Evolutionary conservation across 2,113 vertebrate genomes (phyloP).

Genomic region (Tragelaphus scriptus): DNA sequence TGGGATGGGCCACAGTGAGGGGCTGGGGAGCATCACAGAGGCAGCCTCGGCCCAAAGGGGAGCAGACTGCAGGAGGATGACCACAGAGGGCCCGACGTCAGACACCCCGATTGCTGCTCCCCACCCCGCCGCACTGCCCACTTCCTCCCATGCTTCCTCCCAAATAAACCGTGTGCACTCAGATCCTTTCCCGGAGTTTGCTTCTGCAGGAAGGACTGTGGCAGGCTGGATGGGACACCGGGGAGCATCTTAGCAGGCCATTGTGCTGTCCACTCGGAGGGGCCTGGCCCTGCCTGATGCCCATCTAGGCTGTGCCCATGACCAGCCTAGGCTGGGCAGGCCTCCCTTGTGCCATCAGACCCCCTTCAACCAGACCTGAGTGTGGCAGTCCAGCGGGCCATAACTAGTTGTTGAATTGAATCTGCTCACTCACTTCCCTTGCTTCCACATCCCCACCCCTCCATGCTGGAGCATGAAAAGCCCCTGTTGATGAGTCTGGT

Average conservation of each 20-base stretch:
- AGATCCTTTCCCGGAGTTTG: neutral
- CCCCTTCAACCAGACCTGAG: too few species aligned
- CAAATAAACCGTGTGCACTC: accelerated
- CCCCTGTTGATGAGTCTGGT: accelerated
- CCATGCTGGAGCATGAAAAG: neutral
- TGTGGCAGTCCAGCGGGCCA: neutral
- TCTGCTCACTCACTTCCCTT: neutral
- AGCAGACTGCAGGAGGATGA: neutral
- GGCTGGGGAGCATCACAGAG: accelerated
- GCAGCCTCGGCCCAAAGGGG: neutral
- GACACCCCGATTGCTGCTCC: accelerated
- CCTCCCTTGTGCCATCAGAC: neutral
- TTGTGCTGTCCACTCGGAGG: neutral
- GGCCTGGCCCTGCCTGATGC: neutral
- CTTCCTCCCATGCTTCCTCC: neutral
- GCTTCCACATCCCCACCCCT: neutral
- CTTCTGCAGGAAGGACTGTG: neutral
- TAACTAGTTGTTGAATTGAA: neutral
- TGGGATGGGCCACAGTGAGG: too few species aligned
- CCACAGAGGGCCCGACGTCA: neutral
- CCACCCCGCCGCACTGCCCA: accelerated
- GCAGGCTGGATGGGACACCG: too few species aligned
- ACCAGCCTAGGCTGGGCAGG: accelerated
- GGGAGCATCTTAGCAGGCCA: neutral
- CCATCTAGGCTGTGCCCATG: neutral